Evolutionary conservation across 2,113 vertebrate species (phyloP).

Genomic region (Leptodactylus fuscus): DNA sequence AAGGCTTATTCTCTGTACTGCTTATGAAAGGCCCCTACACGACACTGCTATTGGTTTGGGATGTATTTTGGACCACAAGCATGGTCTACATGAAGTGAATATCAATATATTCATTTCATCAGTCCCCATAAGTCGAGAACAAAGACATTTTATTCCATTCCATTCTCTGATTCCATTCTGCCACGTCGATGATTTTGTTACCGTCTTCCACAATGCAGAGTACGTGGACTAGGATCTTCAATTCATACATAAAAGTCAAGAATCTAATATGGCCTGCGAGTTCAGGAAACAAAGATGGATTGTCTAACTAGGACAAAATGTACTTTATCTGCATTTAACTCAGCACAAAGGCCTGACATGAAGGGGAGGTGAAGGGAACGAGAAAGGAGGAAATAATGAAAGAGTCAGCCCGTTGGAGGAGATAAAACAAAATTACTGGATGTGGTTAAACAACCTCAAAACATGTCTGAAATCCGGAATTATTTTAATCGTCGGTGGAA

Average conservation of each 20-base stretch:
- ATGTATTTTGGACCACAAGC: too few species aligned
- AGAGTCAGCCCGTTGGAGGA: background rate
- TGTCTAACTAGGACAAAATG: conserved; percentile 35
- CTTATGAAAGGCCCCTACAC: too few species aligned
- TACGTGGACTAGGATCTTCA: background rate
- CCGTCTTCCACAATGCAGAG: background rate
- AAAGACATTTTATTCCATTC: background rate
- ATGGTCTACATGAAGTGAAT: too few species aligned
- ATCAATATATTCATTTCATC: too few species aligned
- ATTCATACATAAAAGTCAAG: conserved; percentile 12
- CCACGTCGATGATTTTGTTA: background rate
- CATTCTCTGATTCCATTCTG: too few species aligned
- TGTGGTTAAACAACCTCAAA: conserved; percentile 56
- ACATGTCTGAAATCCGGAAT: conserved; percentile 43
- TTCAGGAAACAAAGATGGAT: conserved; percentile 6
- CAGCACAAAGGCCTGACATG: conserved; percentile 22
- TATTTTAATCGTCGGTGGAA: conserved; percentile 31
- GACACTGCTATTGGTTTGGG: too few species aligned
- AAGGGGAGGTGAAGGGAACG: conserved; percentile 5
- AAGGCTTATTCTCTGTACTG: too few species aligned
- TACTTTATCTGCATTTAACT: conserved; percentile 10
- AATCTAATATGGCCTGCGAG: background rate
- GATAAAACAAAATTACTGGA: conserved; percentile 47
- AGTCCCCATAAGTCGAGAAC: background rate
- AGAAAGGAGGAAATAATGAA: conserved; percentile 5